Evolutionary conservation across 1,140 invertebrate species (phyloP), one percentile per base, ranked within the genome.

Genomic region (Halotydeus destructor): DNA sequence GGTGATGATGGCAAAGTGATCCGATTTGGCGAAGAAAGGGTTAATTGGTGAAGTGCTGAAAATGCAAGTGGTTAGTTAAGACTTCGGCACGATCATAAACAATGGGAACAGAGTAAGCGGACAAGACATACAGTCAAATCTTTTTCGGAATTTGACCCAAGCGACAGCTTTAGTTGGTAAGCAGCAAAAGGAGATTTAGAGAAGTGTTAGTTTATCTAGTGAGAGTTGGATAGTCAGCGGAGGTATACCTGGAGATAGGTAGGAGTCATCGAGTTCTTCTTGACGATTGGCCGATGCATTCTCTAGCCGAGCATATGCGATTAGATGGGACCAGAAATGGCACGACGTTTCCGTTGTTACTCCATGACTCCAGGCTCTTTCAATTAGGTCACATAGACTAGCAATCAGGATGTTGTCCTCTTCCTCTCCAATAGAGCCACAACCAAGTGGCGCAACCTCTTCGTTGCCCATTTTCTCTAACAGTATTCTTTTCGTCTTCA

Each of bases 401-500:
- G 86, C 88, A 6, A 99, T 93, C 40, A 98, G 67, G 1, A 91
- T 97, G 55, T 91, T 98, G 59, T 99, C 93, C 65, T 98, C 93
- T 1, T 89, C 74, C 11, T 72, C 71, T 19, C 34, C 33, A 11
- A 21, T 9, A 6, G 38, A 30, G 3, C 36, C 27, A 19, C 9
- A 22, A 26, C 31, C 32, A 11, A 41, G n/a, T 22, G 28, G 36
- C 21, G 18, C 27, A n/a, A 40, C 23, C 16, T 45, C 47, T 25
- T 47, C 46, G 12, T 34, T 23, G 2, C 85, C 85, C 77, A 99
- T 84, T 66, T 98, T 98, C 52, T 93, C 85, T 0, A 99, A 72
- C 24, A 97, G 60, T 84, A 98, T 96, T 54, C 88, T 66, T 63
- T 98, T 98, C 1, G 91, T 97, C 16, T 27, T 34, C 9, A 38